Percentiles rank a stretch among this genome's conserved stretches.
phyloP scores from a whole-genome alignment of 1,140 invertebrate genomes.

The Ectropis grisescens region DNA sequence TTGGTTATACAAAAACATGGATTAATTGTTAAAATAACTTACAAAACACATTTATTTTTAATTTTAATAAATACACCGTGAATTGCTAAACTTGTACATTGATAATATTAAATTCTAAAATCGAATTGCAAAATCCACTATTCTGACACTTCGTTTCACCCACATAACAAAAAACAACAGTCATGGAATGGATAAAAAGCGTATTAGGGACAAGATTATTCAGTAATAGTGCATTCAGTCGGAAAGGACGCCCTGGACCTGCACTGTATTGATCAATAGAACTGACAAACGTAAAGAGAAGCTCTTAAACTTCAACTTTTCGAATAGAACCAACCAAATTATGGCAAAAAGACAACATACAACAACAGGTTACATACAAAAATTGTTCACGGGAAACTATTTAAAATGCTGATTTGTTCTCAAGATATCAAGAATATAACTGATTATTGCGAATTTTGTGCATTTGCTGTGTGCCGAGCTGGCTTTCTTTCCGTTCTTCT shows the following conservation, averaged over 20 bases:
- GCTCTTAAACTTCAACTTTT: background rate
- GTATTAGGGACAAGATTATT: background rate
- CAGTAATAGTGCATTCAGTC: no score
- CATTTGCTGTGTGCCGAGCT: no score
- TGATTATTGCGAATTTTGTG: no score
- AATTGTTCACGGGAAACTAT: no score
- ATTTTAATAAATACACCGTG: constrained; percentile 47
- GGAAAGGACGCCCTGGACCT: no score
- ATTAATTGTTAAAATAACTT: constrained; percentile 67
- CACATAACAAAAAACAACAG: background rate
- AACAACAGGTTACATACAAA: no score
- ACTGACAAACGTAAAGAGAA: background rate
- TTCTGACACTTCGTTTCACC: constrained; percentile 16
- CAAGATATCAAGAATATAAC: no score
- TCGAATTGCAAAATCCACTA: constrained; percentile 14
- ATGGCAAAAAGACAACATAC: no score
- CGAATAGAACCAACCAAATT: background rate
- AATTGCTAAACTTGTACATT: constrained; percentile 59
- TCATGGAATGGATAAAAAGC: background rate
- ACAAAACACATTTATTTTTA: constrained; percentile 64
- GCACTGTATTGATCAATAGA: background rate
- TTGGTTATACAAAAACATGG: constrained; percentile 68
- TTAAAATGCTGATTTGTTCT: no score
- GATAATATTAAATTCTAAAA: constrained; percentile 44
- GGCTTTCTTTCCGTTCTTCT: no score